Percentiles rank a stretch among this genome's conserved stretches.
phyloP scores from a whole-genome alignment of 2,797 vertebrate species.

The Chaunax sp. region DNA sequence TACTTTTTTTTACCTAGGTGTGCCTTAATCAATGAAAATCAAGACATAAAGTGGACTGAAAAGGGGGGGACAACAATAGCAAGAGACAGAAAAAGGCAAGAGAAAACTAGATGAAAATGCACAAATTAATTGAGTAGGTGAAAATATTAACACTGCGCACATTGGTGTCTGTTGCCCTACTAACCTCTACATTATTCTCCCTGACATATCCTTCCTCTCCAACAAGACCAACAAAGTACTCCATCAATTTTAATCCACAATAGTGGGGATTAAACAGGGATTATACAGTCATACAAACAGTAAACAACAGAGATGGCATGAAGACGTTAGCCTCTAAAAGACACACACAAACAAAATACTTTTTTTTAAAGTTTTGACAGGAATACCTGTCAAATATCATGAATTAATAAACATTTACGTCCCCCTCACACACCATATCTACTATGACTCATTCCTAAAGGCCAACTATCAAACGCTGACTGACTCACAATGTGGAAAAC shows the following conservation, averaged over 20 bases:
- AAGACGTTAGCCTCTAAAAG: conserved; percentile 44
- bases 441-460: conserved; percentile 59
- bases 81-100: background rate
- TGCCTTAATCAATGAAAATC: no score
- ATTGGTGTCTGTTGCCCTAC: background rate
- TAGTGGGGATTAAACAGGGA: conserved; percentile 65
- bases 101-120: no score
- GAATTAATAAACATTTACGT: conserved; percentile 39
- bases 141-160: background rate
- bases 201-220: conserved; percentile 6
- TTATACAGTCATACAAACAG: conserved; percentile 59
- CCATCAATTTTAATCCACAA: conserved; percentile 59
- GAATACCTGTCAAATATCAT: conserved; percentile 36
- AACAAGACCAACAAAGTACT: conserved; percentile 39
- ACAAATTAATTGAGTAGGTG: background rate
- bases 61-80: background rate
- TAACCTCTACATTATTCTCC: conserved; percentile 22
- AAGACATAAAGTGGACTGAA: background rate
- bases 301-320: conserved; percentile 58
- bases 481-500: conserved; percentile 55
- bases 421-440: conserved; percentile 29
- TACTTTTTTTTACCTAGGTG: no score
- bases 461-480: conserved; percentile 48
- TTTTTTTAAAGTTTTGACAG: conserved; percentile 26
- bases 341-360: conserved; percentile 15